Conservation (phyloP, 1,140 invertebrate species). For the Formica exsecta region DNA sequence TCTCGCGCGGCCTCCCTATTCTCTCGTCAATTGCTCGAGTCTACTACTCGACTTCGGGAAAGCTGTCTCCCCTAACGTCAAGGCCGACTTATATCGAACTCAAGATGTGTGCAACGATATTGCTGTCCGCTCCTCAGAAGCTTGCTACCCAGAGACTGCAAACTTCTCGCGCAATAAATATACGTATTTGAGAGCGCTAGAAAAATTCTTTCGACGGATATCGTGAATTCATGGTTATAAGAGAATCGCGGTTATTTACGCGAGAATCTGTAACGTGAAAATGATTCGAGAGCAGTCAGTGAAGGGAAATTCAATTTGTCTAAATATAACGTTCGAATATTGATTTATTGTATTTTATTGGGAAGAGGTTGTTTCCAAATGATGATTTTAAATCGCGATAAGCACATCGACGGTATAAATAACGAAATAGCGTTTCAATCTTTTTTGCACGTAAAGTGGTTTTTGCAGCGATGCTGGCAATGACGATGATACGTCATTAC, state of each 20-base stretch:
- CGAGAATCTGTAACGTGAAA: neutral
- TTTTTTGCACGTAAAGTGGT: neutral
- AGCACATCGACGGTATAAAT: neutral
- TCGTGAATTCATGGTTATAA: slow-evolving; percentile 20
- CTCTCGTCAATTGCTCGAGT: slow-evolving; percentile 17
- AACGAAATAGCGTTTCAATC: neutral
- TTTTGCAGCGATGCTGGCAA: neutral
- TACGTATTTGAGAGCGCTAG: neutral
- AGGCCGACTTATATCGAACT: slow-evolving; percentile 25
- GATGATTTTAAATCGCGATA: slow-evolving; percentile 1
- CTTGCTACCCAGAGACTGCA: neutral
- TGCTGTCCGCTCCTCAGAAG: neutral
- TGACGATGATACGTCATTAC: neutral
- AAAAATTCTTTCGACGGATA: neutral
- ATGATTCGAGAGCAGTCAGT: slow-evolving; percentile 15
- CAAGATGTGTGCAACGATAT: slow-evolving; percentile 22
- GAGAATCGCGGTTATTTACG: slow-evolving; percentile 5
- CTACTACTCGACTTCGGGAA: slow-evolving; percentile 18
- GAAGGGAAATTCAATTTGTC: neutral
- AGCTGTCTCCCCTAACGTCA: slow-evolving; percentile 36
- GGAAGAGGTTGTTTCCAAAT: neutral
- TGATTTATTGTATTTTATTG: neutral
- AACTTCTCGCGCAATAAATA: slow-evolving; percentile 39
- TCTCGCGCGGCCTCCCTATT: slow-evolving; percentile 21
- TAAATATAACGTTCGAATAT: neutral